Base-by-base conservation (phyloP, 2,113 vertebrate species). In the Melanerpes formicivorus region DNA sequence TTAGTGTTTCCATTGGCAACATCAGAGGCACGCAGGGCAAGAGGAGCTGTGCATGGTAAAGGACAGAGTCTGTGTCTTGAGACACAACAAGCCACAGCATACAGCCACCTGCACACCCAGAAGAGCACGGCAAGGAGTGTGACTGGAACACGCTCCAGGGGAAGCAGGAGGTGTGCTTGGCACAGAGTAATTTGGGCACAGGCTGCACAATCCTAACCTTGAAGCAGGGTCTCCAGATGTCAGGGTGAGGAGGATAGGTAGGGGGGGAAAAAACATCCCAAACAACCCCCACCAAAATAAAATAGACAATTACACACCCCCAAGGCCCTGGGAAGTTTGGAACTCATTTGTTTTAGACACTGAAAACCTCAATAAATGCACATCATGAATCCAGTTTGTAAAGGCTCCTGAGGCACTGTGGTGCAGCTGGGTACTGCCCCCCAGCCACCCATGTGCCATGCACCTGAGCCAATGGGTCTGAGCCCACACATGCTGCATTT, bases 21-120 rank as follows among this genome's bases (percentile, higher is more conserved):
- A 76, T 98, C 98, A 62, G 97, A 95, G 83, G 98, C 89, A 97
- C 97, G 97, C 62, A 98, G 92, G 65, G 98, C 97, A 81, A 98
- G 97, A 90, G 98, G 97, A 87, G 98, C 98, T 99, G 85, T 79
- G 83, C 14, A 84, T 63, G 93, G 92, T 40, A 96, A 96, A 94
- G 93, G 34, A 91, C 64, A 81, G 84, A 80, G 90, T 34, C 27
- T 63, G 29, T 52, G 29, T 66, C 80, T 95, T 87, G 58, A 93
- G 69, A 87, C 40, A 76, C 87, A 95, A 82, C 77, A 93, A 93
- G 65, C 84, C 81, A 84, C 88, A 79, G 65, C 71, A 81, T 32
- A 86, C 7, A 7, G 64, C 56, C 14, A 18, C 79, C 82, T 27
- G 58, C n/a, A 78, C 73, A 62, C 44, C 79, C 19, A 86, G 78